These are phyloP conservation scores for Chelonoidis abingdonii DNA, from an alignment of 2,113 vertebrate species.

Conservation along the genomic window DNA sequence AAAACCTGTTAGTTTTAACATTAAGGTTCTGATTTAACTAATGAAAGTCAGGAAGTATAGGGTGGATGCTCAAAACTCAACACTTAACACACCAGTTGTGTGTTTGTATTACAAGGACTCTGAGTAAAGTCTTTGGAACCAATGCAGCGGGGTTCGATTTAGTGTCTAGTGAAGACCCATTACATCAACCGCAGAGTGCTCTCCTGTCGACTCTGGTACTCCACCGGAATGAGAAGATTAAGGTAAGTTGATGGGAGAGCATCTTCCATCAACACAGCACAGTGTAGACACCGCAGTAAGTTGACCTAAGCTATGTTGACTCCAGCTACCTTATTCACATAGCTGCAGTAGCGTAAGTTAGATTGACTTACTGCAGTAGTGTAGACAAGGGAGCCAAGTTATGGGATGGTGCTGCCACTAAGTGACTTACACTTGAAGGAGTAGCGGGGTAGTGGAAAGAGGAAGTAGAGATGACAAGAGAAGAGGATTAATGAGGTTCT, in stretches of 20 bases:
- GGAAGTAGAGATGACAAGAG: fast-evolving
- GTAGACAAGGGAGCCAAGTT: background rate
- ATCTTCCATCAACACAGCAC: too few relatives aligned
- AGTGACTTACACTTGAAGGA: background rate
- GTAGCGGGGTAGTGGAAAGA: fast-evolving
- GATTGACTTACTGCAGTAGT: too few relatives aligned
- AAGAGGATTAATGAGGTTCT: background rate
- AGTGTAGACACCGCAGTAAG: too few relatives aligned
- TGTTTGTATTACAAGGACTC: background rate
- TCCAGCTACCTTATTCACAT: too few relatives aligned
- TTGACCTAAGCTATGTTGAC: too few relatives aligned
- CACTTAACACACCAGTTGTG: background rate
- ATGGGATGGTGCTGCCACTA: background rate
- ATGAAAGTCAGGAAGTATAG: background rate
- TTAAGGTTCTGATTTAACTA: background rate
- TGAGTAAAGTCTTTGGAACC: background rate
- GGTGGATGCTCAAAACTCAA: background rate
- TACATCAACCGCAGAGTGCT: too few relatives aligned
- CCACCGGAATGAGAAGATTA: too few relatives aligned
- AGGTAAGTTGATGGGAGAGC: too few relatives aligned
- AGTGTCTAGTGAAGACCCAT: too few relatives aligned
- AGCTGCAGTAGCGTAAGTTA: too few relatives aligned
- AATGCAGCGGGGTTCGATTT: background rate
- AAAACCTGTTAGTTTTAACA: background rate
- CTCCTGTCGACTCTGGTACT: too few relatives aligned